Evolutionary conservation across 1,140 invertebrate genomes (phyloP), one percentile per base, ranked within the genome.

Genomic region (Agrypnia vestita): DNA sequence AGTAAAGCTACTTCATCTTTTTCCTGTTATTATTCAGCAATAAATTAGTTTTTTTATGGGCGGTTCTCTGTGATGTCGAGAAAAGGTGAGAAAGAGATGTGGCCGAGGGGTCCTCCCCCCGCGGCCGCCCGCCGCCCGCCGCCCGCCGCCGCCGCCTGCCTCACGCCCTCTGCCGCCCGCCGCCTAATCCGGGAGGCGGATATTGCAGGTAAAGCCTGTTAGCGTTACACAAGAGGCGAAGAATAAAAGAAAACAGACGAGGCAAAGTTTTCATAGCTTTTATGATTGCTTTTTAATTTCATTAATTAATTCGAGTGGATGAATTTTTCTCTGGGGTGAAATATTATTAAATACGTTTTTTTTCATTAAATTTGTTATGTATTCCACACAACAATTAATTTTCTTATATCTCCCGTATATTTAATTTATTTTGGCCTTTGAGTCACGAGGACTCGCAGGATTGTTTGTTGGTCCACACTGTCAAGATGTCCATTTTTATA

Each of bases 271-370:
- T 56, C 73, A 47, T 46, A 61, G 35, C 56, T 76, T 76, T 76
- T 76, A 76, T 76, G 73, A 76, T 76, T 76, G 44, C 73, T 76
- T 76, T 76, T 76, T 76, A 76, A 76, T 76, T 61, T 76, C 35
- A 76, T 76, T 76, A 62, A 61, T 59, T 61, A 61, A 76, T 76
- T 76, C 49, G 53, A 76, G 73, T 44, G 25, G 71, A 71, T 71
- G 15, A 71, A 71, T 49, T 49, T 47, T 71, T 71, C 15, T 71
- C 47, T 44, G 10, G 43, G 7, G 46, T 10, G 47, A 49, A 69
- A 71, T 17, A 43, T 71, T 71, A 71, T 71, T 71, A 71, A 71
- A 71, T 47, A 71, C n/a, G 67, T 44, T 17, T 46, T 69, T 8
- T 4, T 11, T 46, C 47, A 47, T 71, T 71, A 17, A n/a, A 47